phyloP scores from a whole-genome alignment of 2,797 vertebrate species.

The Hyperoplus immaculatus region DNA sequence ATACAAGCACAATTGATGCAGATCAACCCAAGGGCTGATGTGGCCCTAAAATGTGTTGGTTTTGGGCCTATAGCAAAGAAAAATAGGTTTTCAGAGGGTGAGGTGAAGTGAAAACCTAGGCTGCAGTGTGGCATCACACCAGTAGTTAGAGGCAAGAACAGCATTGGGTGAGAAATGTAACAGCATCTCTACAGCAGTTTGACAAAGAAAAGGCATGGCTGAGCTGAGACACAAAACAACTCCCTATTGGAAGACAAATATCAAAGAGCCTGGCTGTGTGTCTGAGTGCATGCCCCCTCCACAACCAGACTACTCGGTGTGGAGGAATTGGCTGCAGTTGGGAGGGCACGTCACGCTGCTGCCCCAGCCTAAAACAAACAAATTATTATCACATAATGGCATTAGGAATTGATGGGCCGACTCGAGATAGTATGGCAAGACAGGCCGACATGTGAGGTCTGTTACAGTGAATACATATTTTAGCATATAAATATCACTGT shows the following conservation, averaged over 20 bases:
- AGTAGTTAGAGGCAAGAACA: conserved; percentile 33
- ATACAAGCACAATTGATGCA: conserved; percentile 2
- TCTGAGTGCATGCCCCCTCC: conserved; percentile 25
- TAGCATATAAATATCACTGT: conserved; percentile 36
- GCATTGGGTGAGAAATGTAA: conserved; percentile 36
- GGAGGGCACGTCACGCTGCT: conserved; percentile 62
- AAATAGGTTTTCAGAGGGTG: conserved; percentile 40
- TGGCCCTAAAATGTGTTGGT: conserved; percentile 21
- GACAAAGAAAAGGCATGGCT: conserved; percentile 46
- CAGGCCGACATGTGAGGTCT: conserved; percentile 45
- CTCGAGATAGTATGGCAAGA: conserved; percentile 28
- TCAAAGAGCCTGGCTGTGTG: conserved; percentile 8
- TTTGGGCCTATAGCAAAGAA: conserved; percentile 24
- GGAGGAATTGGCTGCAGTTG: conserved; percentile 70
- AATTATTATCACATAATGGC: conserved; percentile 34
- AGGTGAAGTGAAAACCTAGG: conserved; percentile 50
- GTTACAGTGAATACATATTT: conserved; percentile 25
- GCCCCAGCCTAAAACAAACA: conserved; percentile 48
- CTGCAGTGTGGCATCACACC: conserved; percentile 64
- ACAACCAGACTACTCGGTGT: conserved; percentile 38
- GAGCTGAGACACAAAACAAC: conserved; percentile 20
- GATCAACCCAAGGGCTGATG: conserved; percentile 25
- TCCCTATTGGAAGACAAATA: conserved; percentile 9
- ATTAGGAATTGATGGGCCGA: conserved; percentile 34
- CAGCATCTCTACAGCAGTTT: conserved; percentile 47